Evolutionary conservation across 1,140 invertebrate genomes (phyloP).

Genomic region (Bombus turneri): DNA sequence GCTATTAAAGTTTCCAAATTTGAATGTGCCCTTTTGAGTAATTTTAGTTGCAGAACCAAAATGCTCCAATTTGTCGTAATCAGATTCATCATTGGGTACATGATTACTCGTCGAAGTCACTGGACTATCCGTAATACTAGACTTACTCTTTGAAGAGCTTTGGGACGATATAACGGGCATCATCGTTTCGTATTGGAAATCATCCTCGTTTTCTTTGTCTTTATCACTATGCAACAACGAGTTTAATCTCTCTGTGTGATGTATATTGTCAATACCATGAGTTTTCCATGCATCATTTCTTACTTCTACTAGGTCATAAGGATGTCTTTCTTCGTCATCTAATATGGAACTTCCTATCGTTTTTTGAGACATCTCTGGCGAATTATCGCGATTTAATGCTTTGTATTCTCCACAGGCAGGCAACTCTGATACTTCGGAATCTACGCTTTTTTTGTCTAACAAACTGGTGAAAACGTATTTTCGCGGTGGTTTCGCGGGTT

Average conservation of each 20-base stretch:
- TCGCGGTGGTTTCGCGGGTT: slow-evolving; percentile 86
- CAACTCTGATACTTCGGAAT: slow-evolving; percentile 64
- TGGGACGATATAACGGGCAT: slow-evolving; percentile 62
- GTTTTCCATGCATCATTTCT: slow-evolving; percentile 90
- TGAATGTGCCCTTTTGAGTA: slow-evolving; percentile 87
- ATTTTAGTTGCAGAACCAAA: slow-evolving; percentile 89
- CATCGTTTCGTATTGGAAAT: slow-evolving; percentile 76
- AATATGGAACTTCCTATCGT: slow-evolving; percentile 60
- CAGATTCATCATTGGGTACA: slow-evolving; percentile 74
- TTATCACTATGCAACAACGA: slow-evolving; percentile 56
- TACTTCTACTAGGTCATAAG: slow-evolving; percentile 88
- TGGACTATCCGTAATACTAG: slow-evolving; percentile 51
- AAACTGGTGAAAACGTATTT: slow-evolving; percentile 82
- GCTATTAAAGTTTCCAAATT: slow-evolving; percentile 74
- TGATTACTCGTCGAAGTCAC: slow-evolving; percentile 71
- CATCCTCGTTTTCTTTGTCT: slow-evolving; percentile 64
- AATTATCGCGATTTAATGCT: slow-evolving; percentile 67
- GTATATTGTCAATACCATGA: slow-evolving; percentile 87
- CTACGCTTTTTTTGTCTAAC: slow-evolving; percentile 77
- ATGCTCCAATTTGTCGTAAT: slow-evolving; percentile 91
- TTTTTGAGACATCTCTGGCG: slow-evolving; percentile 75
- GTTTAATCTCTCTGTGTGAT: slow-evolving; percentile 84
- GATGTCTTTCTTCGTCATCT: slow-evolving; percentile 74
- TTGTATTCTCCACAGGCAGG: slow-evolving; percentile 68
- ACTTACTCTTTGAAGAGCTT: slow-evolving; percentile 66